Percentiles rank a stretch among this genome's conserved stretches.
Conservation (phyloP, 1,140 invertebrate genomes). For the Aphidius ervi region DNA sequence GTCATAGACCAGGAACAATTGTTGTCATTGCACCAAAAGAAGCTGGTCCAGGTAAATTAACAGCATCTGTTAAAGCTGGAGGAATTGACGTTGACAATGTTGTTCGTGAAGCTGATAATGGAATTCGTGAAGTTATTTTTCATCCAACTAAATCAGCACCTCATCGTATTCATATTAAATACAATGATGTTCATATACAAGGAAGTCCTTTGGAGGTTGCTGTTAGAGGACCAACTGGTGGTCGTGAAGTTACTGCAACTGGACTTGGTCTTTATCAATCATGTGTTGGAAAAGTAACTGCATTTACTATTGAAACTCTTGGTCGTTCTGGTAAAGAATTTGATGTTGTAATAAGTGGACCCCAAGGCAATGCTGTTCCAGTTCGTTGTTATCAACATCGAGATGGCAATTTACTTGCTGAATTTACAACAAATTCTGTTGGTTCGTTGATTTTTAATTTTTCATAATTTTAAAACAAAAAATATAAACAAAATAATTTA, state of each 20-base stretch:
- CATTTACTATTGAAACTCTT: conserved; percentile 84
- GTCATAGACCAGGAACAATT: conserved; percentile 77
- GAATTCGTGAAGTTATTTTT: conserved; percentile 78
- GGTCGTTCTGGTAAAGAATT: conserved; percentile 83
- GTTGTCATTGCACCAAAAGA: conserved; percentile 66
- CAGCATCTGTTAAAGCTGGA: conserved; percentile 72
- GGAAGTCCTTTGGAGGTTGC: conserved; percentile 89
- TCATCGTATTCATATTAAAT: conserved; percentile 66
- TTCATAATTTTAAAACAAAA: not conserved
- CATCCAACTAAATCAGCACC: conserved; percentile 76
- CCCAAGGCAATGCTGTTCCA: conserved; percentile 84
- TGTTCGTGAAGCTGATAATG: conserved; percentile 67
- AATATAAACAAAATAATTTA: not conserved
- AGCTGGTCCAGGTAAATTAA: conserved; percentile 79
- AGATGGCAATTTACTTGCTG: conserved; percentile 86
- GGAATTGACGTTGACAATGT: conserved; percentile 76
- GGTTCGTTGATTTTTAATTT: conserved; percentile 31
- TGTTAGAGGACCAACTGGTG: conserved; percentile 95
- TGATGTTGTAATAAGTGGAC: conserved; percentile 84
- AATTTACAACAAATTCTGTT: conserved; percentile 81
- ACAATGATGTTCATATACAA: conserved; percentile 49
- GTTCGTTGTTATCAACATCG: conserved; percentile 94
- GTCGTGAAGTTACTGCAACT: conserved; percentile 72
- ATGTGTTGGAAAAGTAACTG: conserved; percentile 71
- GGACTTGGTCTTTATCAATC: conserved; percentile 81